Evolutionary conservation across 1,140 invertebrate species (phyloP).

Genomic region (Procambarus virginalis): DNA sequence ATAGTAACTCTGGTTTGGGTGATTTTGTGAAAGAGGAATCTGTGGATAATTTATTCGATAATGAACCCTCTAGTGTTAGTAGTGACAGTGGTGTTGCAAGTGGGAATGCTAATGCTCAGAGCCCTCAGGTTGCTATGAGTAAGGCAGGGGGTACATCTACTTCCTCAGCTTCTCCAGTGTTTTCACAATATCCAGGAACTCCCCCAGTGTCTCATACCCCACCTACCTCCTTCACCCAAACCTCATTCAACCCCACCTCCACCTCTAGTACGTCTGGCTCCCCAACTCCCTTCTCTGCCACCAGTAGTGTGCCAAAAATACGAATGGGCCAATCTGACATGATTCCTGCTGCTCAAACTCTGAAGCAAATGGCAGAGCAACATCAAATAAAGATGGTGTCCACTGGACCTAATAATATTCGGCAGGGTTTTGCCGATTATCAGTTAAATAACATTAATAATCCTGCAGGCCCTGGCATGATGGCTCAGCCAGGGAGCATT

Average conservation of each 20-base stretch:
- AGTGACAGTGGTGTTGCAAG: constrained; percentile 69
- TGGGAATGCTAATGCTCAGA: constrained; percentile 64
- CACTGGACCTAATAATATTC: constrained; percentile 51
- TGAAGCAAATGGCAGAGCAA: constrained; percentile 97
- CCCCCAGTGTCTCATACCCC: constrained; percentile 70
- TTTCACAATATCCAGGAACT: constrained; percentile 70
- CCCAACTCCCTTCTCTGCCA: constrained; percentile 52
- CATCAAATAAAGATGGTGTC: constrained; percentile 85
- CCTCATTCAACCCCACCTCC: constrained; percentile 64
- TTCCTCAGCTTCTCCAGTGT: constrained; percentile 68
- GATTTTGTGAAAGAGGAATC: constrained; percentile 66
- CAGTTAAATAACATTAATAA: constrained; percentile 59
- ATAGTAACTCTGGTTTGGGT: constrained; percentile 60
- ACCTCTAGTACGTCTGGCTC: constrained; percentile 55
- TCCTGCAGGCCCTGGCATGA: constrained; percentile 50
- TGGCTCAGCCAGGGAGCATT: constrained; percentile 46
- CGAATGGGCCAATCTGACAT: constrained; percentile 61
- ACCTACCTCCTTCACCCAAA: constrained; percentile 67
- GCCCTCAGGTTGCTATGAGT: constrained; percentile 54
- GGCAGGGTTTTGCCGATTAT: constrained; percentile 58
- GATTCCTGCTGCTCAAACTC: constrained; percentile 91
- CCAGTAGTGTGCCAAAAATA: constrained; percentile 61
- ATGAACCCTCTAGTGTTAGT: constrained; percentile 68
- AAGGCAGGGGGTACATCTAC: constrained; percentile 47
- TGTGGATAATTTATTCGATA: constrained; percentile 64